phyloP scores from a whole-genome alignment of 1,140 invertebrate genomes.

The Drosophila carrolli region DNA sequence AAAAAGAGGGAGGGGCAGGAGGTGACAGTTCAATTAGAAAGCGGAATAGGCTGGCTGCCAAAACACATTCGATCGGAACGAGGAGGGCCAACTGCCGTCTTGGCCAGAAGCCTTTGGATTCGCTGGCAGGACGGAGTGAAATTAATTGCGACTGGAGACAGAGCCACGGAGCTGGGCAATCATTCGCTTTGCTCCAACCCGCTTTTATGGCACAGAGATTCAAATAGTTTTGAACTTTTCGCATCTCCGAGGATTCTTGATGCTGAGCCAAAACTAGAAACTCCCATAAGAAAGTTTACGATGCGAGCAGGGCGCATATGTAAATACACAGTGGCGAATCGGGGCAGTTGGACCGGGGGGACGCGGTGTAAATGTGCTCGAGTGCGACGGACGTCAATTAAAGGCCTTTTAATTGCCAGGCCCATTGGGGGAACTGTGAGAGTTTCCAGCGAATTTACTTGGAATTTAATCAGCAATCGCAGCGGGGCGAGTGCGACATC shows the following conservation, averaged over 20 bases:
- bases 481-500: conserved; percentile 5
- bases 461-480: conserved; percentile 54
- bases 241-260: conserved; percentile 70
- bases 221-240: conserved; percentile 74
- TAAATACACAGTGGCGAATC: conserved; percentile 69
- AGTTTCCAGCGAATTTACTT: conserved; percentile 51
- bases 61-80: conserved; percentile 37
- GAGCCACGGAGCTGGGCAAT: conserved; percentile 29
- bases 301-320: conserved; percentile 62
- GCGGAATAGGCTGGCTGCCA: conserved; percentile 61
- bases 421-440: conserved; percentile 16
- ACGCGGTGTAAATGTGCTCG: neutral
- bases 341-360: neutral
- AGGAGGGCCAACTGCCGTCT: conserved; percentile 13
- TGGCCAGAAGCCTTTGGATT: conserved; percentile 9
- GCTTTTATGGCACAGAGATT: conserved; percentile 58
- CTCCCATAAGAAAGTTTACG: conserved; percentile 80
- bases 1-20: conserved; percentile 15
- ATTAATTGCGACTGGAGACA: conserved; percentile 44
- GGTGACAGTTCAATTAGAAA: conserved; percentile 74
- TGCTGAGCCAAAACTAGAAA: conserved; percentile 76
- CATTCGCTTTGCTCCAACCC: conserved; percentile 17
- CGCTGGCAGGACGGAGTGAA: conserved; percentile 3
- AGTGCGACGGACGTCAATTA: conserved; percentile 45
- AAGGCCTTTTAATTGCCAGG: conserved; percentile 57